Base-by-base conservation (phyloP, 64 coral and sea anemone genomes). In the Catalaphyllia jardinei region DNA sequence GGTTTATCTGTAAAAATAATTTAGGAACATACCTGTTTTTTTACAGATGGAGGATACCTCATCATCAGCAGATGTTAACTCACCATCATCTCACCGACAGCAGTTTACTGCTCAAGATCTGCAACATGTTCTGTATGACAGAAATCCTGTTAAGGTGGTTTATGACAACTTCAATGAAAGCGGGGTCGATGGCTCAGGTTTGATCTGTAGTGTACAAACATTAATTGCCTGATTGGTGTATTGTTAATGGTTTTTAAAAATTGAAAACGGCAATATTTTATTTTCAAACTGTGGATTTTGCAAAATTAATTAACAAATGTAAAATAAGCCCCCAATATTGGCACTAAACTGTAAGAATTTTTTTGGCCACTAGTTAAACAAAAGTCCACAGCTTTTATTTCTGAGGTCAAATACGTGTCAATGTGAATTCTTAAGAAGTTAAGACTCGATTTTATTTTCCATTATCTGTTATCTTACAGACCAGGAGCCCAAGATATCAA, bases 121-220 rank as follows among this genome's bases (percentile, higher is more conserved):
- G 62, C 81, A 85, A 14, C 39, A 85, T 85, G 63, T 67, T 28
- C 63, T 85, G 10, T 85, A 50, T 71, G 81, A 63, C 22, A 69
- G 12, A 64, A 85, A 85, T 42, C 35, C 81, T 39, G 63, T 85
- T 4, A 49, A 85, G 20, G 42, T 71, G 38, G 81, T 85, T 77
- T 42, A 49, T 16, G 35, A 51, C 19, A 77, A 38, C 4, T 52
- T 12, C 9, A 85, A 15, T 51, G 67, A 71, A 71, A 50, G 24
- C 33, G 52, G 2, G 22, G 17, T 63, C 6, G 19, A 65, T n/a
- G 29, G 31, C n/a, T 71, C 63, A 71, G 63, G 63, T 85, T 16
- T 49, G 19, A 24, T 24, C 63, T 24, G 63, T 22, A 67, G 8
- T 24, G 8, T 22, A 67, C 18, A 24, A 24, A 67, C 8, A 67